phyloP scores from a whole-genome alignment of 2,113 vertebrate genomes.

The Sminthopsis crassicaudata region DNA sequence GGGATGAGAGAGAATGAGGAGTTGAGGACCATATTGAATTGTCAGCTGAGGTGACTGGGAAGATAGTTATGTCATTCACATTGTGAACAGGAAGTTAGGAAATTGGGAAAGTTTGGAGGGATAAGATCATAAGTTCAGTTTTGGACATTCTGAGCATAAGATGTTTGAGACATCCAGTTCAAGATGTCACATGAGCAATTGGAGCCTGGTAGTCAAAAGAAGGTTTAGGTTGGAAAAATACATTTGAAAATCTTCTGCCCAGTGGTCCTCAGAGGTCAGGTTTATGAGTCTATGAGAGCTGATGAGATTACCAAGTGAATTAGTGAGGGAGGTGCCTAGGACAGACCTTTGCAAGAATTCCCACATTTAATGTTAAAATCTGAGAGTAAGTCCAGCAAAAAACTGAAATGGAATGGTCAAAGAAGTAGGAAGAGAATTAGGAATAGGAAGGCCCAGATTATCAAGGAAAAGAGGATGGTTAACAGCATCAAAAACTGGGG shows the following conservation, averaged over 20 bases:
- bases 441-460: too few species aligned
- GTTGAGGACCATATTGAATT: neutral
- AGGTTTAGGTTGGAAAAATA: neutral
- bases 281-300: neutral
- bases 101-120: neutral
- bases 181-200: neutral
- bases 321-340: neutral
- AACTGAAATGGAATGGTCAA: too few species aligned
- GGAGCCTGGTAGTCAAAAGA: neutral
- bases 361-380: neutral
- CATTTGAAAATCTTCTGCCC: neutral
- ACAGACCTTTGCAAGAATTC: neutral
- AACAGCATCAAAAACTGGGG: too few species aligned
- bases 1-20: neutral
- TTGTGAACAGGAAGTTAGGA: neutral
- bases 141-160: neutral
- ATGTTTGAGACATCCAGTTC: neutral
- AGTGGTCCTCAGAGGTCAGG: neutral
- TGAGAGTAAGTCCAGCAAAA: neutral
- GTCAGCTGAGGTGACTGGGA: neutral
- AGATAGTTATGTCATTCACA: neutral
- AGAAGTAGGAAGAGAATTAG: too few species aligned
- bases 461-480: too few species aligned
- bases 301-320: neutral
- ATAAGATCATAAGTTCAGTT: neutral